Conservation (phyloP, 1,140 invertebrate genomes). For the Drosophila kurseongensis region DNA sequence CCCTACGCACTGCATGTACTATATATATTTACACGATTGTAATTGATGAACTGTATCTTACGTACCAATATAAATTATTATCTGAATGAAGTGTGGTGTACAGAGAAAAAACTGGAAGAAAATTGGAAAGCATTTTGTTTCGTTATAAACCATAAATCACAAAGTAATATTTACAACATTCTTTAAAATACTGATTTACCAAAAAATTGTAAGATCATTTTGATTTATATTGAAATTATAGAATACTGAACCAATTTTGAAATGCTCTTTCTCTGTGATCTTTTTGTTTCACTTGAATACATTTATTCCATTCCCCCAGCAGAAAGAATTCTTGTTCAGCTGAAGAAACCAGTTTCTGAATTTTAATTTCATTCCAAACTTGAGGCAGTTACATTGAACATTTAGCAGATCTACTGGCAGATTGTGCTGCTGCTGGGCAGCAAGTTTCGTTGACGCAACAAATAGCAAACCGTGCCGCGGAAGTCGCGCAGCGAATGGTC, state of each 20-base stretch:
- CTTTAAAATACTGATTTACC: too few relatives aligned
- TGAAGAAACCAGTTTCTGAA: constrained; percentile 31
- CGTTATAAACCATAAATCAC: too few relatives aligned
- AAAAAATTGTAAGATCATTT: too few relatives aligned
- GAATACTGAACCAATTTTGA: neutral
- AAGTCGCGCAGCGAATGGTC: constrained; percentile 75
- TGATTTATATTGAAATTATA: too few relatives aligned
- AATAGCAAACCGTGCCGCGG: constrained; percentile 68
- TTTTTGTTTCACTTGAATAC: constrained; percentile 11
- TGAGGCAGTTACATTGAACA: constrained; percentile 39
- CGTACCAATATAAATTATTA: constrained; percentile 55
- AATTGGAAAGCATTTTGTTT: neutral
- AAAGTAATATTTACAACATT: too few relatives aligned
- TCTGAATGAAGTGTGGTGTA: constrained; percentile 6
- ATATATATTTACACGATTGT: constrained; percentile 38
- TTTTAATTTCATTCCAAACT: constrained; percentile 47
- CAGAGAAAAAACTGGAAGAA: neutral
- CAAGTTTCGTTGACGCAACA: constrained; percentile 61
- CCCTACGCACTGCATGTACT: constrained; percentile 52
- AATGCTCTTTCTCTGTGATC: neutral
- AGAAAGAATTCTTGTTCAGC: constrained; percentile 29
- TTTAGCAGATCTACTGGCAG: constrained; percentile 50
- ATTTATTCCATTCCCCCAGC: neutral
- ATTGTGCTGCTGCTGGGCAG: constrained; percentile 40
- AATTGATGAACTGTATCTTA: constrained; percentile 52